Evolutionary conservation across 2,113 vertebrate species (phyloP).

Genomic region (Psittacus erithacus): DNA sequence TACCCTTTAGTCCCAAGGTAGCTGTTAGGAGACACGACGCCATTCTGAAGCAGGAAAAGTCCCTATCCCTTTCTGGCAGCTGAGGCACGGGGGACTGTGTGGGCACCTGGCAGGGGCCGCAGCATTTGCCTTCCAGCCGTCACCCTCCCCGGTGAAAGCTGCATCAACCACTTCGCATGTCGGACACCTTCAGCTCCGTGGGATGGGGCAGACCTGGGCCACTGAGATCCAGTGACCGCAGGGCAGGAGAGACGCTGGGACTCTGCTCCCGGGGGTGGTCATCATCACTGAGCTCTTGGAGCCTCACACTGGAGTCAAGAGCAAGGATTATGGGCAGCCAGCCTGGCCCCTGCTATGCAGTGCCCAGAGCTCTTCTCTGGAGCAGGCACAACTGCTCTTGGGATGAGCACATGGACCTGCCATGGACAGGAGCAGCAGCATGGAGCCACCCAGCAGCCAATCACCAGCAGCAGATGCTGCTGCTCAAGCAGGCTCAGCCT

Average conservation of each 20-base stretch:
- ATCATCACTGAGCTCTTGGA: neutral
- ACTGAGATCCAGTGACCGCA: rapidly evolving
- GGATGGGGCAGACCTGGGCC: neutral
- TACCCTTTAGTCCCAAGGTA: rapidly evolving
- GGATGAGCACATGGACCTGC: rapidly evolving
- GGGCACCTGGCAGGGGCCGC: neutral
- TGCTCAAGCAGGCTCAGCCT: neutral
- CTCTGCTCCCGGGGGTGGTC: neutral
- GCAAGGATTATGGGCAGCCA: neutral
- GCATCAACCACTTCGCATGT: neutral
- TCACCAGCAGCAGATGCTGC: neutral
- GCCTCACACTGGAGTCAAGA: neutral
- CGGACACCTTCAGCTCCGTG: rapidly evolving
- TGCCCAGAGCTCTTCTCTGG: neutral
- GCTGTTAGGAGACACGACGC: neutral
- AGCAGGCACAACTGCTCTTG: neutral
- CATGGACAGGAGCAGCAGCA: neutral
- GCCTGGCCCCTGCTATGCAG: neutral
- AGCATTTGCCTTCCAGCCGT: neutral
- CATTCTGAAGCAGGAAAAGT: neutral
- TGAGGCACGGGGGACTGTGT: neutral
- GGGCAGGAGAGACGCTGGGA: neutral
- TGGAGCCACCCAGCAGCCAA: neutral
- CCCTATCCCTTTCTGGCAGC: neutral
- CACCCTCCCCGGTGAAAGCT: neutral